Evolutionary conservation across 1,140 invertebrate species (phyloP), one percentile per base, ranked within the genome.

Genomic region (Trinorchestia longiramus): DNA sequence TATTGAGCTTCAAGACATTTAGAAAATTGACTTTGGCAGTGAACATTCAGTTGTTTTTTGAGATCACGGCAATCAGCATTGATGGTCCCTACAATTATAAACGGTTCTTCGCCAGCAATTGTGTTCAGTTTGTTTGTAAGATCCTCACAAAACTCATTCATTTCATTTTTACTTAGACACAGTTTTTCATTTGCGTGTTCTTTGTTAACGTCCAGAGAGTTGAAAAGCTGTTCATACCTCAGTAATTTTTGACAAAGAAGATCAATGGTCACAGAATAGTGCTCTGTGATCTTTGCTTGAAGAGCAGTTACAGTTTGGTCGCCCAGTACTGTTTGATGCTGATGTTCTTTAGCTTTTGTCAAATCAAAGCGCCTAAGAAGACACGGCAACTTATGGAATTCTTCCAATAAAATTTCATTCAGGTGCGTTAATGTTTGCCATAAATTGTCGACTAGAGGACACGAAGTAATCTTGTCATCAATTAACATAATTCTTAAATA

Each of bases 341-440:
- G 53, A 87, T 96, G 96, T 6, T 92, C 91, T 41, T 96, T 96
- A 41, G 96, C 92, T 90, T 96, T 96, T 3, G 96, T 95, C 43
- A 96, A 44, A 17, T 96, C 87, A 87, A 96, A 96, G 42, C 95
- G 95, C 41, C 96, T 62, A 0, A 96, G 77, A 41, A 96, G 94
- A 87, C 96, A 96, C 41, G 96, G 96, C 43, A 96, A 91, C 43
- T 96, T 96, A 0, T 92, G 91, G 41, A 96, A 87, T 57, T 96
- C 96, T 91, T 96, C 92, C 17, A 96, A 95, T 42, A 96, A 96
- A 95, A 95, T 94, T n/a, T 95, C 96, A 43, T 95, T 53, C 42
- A 96, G n/a, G 19, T 95, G 77, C 8, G 92, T 96, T 17, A 96
- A 91, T 36, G 96, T 45, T 57, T 96, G 77, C 47, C 95, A 47